Percentiles rank a stretch among this genome's conserved stretches.
Conservation (phyloP, 2,888 invertebrate genomes). For the Phalera bucephala region DNA sequence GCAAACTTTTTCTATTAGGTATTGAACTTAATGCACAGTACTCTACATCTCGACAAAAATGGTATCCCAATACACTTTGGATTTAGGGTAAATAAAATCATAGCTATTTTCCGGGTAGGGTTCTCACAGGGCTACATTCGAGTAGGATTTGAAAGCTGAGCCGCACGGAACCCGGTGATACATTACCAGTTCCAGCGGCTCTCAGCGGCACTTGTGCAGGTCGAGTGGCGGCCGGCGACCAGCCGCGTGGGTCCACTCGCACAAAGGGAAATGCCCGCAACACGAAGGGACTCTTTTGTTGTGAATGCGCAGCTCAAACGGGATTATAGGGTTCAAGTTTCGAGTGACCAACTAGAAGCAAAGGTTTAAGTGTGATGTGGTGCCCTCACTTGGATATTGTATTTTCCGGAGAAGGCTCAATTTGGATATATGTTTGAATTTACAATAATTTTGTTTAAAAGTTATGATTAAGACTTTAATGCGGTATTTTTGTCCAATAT, state of each 20-base stretch:
- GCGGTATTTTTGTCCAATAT: too few species aligned
- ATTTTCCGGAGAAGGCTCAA: too few species aligned
- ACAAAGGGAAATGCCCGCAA: neutral
- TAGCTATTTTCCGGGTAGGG: too few species aligned
- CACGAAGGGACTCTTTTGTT: neutral
- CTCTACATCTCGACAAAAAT: too few species aligned
- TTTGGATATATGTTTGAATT: too few species aligned
- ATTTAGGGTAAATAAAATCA: too few species aligned
- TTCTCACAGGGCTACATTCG: too few species aligned
- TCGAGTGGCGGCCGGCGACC: neutral
- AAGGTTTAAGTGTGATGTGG: neutral
- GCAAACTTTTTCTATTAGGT: too few species aligned
- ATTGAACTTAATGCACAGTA: too few species aligned
- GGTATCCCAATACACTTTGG: too few species aligned
- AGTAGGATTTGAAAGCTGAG: neutral
- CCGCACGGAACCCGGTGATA: neutral
- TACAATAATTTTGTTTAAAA: too few species aligned
- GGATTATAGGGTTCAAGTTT: neutral
- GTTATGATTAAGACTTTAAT: too few species aligned
- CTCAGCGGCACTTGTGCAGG: constrained; percentile 1
- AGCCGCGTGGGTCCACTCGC: neutral
- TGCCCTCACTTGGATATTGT: neutral
- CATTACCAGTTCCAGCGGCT: neutral
- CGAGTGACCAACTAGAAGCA: neutral
- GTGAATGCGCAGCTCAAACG: neutral